These are phyloP conservation scores for Hermaeophaga mercurialis DNA, from an alignment of 2,888 invertebrate genomes.

Conservation along the genomic window DNA sequence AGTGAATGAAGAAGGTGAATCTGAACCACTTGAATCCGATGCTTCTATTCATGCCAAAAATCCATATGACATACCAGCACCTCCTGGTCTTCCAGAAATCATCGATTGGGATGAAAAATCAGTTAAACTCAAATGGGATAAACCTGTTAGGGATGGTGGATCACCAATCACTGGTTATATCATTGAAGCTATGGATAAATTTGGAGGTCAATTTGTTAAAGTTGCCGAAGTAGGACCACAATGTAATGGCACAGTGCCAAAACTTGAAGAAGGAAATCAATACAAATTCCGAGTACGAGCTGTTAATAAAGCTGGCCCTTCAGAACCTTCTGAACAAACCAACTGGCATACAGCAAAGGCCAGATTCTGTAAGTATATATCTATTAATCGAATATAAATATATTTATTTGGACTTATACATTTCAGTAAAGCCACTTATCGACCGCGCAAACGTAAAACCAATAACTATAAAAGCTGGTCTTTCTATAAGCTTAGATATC, in stretches of 20 bases:
- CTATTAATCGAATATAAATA: not conserved
- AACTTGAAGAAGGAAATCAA: conserved; percentile 91
- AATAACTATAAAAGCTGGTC: conserved; percentile 85
- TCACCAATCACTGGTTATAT: conserved; percentile 93
- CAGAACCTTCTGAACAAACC: conserved; percentile 89
- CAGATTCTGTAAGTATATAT: conserved; percentile 75
- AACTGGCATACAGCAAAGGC: conserved; percentile 91
- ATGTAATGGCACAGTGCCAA: conserved; percentile 86
- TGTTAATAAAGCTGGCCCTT: conserved; percentile 92
- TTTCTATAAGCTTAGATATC: conserved; percentile 84
- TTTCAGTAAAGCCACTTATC: conserved; percentile 89
- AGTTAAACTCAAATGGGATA: conserved; percentile 89
- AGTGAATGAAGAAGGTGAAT: conserved; percentile 95
- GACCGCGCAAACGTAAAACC: conserved; percentile 87
- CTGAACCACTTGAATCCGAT: conserved; percentile 92
- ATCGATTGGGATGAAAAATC: conserved; percentile 91
- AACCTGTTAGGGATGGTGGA: conserved; percentile 87
- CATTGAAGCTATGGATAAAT: conserved; percentile 91
- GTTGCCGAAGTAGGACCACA: conserved; percentile 84
- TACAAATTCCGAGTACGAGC: conserved; percentile 96
- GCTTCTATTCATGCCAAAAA: conserved; percentile 92
- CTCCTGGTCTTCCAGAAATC: conserved; percentile 90
- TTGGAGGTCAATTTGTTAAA: conserved; percentile 82
- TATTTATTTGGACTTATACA: not conserved
- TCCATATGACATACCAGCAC: conserved; percentile 88